These are phyloP conservation scores for Delia radicum DNA, from an alignment of 1,140 invertebrate genomes.

Conservation along the genomic window DNA sequence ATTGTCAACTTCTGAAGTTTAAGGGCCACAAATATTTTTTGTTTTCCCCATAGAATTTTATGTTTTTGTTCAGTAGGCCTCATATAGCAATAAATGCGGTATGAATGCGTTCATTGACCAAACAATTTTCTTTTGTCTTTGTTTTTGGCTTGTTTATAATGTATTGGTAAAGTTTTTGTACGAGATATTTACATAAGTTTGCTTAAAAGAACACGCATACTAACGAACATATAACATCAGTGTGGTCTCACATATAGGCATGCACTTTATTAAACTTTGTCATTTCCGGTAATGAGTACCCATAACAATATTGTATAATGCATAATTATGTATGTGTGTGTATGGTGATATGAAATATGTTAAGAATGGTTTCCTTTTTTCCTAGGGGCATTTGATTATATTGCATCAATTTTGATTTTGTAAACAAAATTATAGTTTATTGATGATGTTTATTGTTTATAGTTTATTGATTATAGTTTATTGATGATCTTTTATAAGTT, in stretches of 20 bases:
- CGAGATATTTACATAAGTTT: not conserved
- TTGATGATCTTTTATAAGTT: not conserved
- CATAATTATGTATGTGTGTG: not conserved
- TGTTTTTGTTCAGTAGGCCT: not conserved
- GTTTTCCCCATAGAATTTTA: not conserved
- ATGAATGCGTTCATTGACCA: slow-evolving; percentile 25
- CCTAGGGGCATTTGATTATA: not conserved
- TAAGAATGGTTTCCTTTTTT: slow-evolving; percentile 14
- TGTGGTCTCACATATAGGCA: not conserved
- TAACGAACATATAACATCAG: not conserved
- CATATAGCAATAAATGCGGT: not conserved
- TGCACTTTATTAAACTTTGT: not conserved
- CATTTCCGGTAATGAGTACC: slow-evolving; percentile 16
- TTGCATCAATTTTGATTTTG: not conserved
- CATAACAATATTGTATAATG: not conserved
- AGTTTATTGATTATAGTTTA: not conserved
- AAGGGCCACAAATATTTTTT: slow-evolving; percentile 18
- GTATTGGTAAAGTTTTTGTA: not conserved
- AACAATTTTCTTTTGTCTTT: slow-evolving; percentile 15
- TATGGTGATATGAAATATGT: not conserved
- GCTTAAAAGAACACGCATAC: not conserved
- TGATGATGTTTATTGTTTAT: too few relatives aligned
- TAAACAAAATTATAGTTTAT: not conserved
- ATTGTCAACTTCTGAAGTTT: slow-evolving; percentile 22
- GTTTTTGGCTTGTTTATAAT: not conserved